Base-by-base conservation (phyloP, 2,888 invertebrate species). In the Lochmaea capreae region DNA sequence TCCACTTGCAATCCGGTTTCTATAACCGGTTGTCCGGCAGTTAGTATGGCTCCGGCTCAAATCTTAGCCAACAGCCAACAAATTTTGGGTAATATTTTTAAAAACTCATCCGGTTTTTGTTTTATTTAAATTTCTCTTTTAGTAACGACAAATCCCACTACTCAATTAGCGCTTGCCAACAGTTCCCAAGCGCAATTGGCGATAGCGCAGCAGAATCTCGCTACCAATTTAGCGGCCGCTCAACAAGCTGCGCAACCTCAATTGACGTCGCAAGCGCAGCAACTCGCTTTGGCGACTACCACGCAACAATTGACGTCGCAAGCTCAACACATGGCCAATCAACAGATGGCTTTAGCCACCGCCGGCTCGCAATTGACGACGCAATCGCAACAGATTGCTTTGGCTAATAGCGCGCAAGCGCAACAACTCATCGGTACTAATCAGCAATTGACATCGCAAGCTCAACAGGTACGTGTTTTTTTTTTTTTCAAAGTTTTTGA, bases 31-130 rank as follows among this genome's bases (percentile, higher is more conserved):
- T 86, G 86, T 79, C 90, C 91, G 0, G 89, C 91, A 70, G 91
- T 91, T 5, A 91, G 91, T 57, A 91, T 91, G 84, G 90, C 91
- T 1, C 86, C 88, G 43, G 89, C 89, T 59, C 89, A 89, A 79
- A 85, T 88, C 43, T 77, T 88, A 72, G 87, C 88, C 8, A 87
- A 87, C 61, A 87, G 87, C 80, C 87, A 87, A 78, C 88, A 88
- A 77, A 87, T 87, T 61, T 81, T 87, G 58, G 87, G 86, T 87
- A 81, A 82, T 78, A 9, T 8, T 6, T 54, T 72, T 65, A 9
- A 46, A 71, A 18, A 18, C 22, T 62, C n/a, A 16, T 46, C 14
- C 26, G 42, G 12, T 59, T n/a, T 57, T 10, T 46, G 57, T 59
- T 59, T 46, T 43, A 18, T 73, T 39, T 65, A 62, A 62, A 22